Base-by-base conservation (phyloP, 2,797 vertebrate species). In the Gymnothorax reevesii region DNA sequence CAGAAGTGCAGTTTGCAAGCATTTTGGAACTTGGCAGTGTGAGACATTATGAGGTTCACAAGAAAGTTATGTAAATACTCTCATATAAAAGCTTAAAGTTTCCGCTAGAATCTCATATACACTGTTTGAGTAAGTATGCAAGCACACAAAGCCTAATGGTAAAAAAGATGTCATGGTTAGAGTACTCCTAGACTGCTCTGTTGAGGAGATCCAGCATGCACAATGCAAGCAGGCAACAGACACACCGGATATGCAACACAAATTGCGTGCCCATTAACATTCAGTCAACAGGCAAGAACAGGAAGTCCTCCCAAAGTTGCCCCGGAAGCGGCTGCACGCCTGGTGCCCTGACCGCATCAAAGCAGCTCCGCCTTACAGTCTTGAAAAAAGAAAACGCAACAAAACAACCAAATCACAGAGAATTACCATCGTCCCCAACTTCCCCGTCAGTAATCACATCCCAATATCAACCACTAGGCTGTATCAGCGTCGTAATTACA, bases 401-500 rank as follows among this genome's bases (percentile, higher is more conserved):
- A 88, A 88, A 87, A 90, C 89, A 86, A 88, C 91, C 90, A 83
- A 77, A 91, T 90, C 90, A 89, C 88, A 89, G 89, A 90, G 88
- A 91, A 91, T 91, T 90, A 89, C 89, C 84, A 69, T 83, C 62
- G 83, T 91, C 88, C 91, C 88, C 89, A 90, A 88, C 91, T 91
- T 91, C 91, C 90, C 42, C 88, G 90, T 90, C 90, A 90, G 89
- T 91, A 91, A 91, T 91, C 89, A 91, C 90, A 89, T 87, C 87
- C 22, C 71, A 59, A 83, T 89, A 84, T 89, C 42, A 87, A 91
- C 92, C 91, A 55, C 92, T 55, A 83, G 84, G 88, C 89, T 91
- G 90, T 89, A 91, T 91, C 91, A 90, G 89, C 89, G 89, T 89
- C 85, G 88, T 91, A 90, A 92, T 91, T 90, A 90, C 89, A 87